A percentile compares a stretch with the other conserved stretches of the same genome.
Conservation (phyloP, 2,113 vertebrate genomes). For the Calidris pugnax region DNA sequence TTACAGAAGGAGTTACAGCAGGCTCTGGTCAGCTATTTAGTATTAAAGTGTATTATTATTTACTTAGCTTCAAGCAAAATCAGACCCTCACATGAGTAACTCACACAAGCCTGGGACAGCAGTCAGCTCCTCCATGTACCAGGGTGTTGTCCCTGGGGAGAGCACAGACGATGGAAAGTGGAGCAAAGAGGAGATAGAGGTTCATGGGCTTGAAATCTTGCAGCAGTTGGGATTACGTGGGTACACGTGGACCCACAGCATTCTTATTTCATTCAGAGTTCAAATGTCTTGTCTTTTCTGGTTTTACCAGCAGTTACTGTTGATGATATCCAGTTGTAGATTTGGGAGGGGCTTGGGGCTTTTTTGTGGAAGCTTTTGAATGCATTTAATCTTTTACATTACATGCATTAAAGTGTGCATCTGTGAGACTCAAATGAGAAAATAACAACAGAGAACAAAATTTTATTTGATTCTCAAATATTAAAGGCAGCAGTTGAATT, state of each 20-base stretch:
- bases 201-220: not conserved
- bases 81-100: not conserved
- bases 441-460: not conserved
- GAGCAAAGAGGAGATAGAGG: not conserved
- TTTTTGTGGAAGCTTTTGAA: not conserved
- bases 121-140: not conserved
- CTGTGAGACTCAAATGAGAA: not conserved
- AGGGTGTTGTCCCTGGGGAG: not conserved
- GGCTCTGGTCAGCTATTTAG: not conserved
- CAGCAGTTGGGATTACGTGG: not conserved
- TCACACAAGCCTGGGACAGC: not conserved
- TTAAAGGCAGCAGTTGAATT: not conserved
- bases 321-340: not conserved
- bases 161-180: not conserved
- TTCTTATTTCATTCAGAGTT: not conserved
- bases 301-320: not conserved
- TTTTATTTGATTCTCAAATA: not conserved
- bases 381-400: not conserved
- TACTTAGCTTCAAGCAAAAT: not conserved
- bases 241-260: not conserved
- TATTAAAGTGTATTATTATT: not conserved
- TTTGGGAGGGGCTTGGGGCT: accelerated
- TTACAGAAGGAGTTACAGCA: not conserved
- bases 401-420: not conserved
- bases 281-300: not conserved